Base-by-base conservation (phyloP, 2,797 vertebrate species). In the Margarornis squamiger region DNA sequence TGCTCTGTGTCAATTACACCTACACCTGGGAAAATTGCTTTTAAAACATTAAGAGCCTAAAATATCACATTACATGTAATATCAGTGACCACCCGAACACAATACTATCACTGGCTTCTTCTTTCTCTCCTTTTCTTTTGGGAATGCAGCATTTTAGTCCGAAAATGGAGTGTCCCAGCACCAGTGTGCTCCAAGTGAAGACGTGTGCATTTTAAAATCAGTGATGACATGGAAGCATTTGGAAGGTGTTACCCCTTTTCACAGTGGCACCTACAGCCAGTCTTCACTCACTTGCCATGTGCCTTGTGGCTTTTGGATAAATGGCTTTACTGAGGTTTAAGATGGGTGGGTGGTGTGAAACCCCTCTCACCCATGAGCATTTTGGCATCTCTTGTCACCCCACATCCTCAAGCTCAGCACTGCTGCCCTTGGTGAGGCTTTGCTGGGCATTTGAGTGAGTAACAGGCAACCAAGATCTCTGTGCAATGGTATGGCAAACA, bases 401-500 rank as follows among this genome's bases (percentile, higher is more conserved):
- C 14, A 34, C n/a, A 34, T 45, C 21, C 29, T 77, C 51, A 4
- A 10, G 39, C 51, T 94, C 67, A 82, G 27, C 8, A 4, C 24
- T 45, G 38, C n/a, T 90, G 51, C 38, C 21, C 2, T 2, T 12
- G 20, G 19, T 34, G 68, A 43, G 54, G 43, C 16, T 88, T 93
- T 83, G 38, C 32, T 82, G 67, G 48, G 36, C 14, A 13, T 67
- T 65, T 46, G 5, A 6, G 1, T n/a, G 36, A 62, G 20, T 23
- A 63, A 9, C 1, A 2, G 55, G 15, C 43, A 79, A 3, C 10
- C 54, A 73, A 52, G 55, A 51, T 24, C 57, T 49, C 15, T 59
- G 30, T 5, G 1, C 12, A 41, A 22, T 4, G 24, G 20, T 5
- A 7, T 46, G 30, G n/a, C 1, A 7, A 49, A 48, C 16, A 10